Evolutionary conservation across 2,113 vertebrate species (phyloP).

Genomic region (Neogobius melanostomus): DNA sequence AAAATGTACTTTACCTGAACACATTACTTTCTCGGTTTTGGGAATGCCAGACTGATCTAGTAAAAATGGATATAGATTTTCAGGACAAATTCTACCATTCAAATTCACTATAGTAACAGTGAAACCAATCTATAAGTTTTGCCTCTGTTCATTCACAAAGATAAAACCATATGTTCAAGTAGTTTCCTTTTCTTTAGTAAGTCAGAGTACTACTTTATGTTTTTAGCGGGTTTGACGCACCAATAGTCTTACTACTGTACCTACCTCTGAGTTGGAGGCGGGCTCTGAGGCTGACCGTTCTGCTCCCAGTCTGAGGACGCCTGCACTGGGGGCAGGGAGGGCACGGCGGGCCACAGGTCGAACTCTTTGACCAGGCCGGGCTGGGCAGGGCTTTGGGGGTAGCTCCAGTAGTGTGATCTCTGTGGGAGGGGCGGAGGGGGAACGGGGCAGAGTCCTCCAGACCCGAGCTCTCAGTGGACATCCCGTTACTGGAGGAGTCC

Average conservation of each 20-base stretch:
- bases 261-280: slow-evolving; percentile 21
- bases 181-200: too few species aligned
- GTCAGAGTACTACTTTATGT: too few species aligned
- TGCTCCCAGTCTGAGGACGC: slow-evolving; percentile 46
- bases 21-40: too few species aligned
- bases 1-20: too few species aligned
- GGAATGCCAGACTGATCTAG: too few species aligned
- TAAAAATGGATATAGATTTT: too few species aligned
- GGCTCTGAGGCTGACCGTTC: slow-evolving; percentile 69
- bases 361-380: slow-evolving; percentile 75
- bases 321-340: slow-evolving; percentile 72
- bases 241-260: neutral
- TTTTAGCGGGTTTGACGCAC: too few species aligned
- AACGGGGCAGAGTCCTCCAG: slow-evolving; percentile 80
- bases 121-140: too few species aligned
- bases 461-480: slow-evolving; percentile 70
- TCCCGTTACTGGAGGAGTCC: slow-evolving; percentile 77
- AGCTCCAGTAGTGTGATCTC: slow-evolving; percentile 86
- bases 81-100: too few species aligned
- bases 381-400: slow-evolving; percentile 74
- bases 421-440: slow-evolving; percentile 79
- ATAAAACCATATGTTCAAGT: too few species aligned
- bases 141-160: too few species aligned
- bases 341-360: slow-evolving; percentile 76
- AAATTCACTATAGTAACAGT: too few species aligned